Conservation (phyloP, 53 echinoderm and acorn worm species). For the Hippasteria phrygiana region DNA sequence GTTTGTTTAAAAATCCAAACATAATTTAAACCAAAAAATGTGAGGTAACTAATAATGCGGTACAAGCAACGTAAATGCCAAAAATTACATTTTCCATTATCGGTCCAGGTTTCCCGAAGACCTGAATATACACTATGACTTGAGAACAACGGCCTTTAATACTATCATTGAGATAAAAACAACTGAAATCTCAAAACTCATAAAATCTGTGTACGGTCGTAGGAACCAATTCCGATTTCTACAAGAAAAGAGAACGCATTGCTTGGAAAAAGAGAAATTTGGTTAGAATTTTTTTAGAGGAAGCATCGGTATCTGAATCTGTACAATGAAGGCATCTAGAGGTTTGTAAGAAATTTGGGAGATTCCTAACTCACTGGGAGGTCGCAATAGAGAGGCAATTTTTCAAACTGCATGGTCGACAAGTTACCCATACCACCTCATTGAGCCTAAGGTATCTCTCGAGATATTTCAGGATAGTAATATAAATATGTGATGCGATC, state of each 20-base stretch:
- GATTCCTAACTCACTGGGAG: neutral
- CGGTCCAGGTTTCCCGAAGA: neutral
- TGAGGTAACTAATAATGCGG: slow-evolving; percentile 28
- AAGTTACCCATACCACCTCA: no score
- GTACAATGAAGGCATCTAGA: slow-evolving; percentile 42
- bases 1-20: neutral
- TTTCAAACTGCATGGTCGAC: no score
- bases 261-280: neutral
- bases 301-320: slow-evolving; percentile 43
- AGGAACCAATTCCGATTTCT: neutral
- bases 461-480: no score
- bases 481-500: no score
- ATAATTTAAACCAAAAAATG: slow-evolving; percentile 39
- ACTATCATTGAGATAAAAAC: slow-evolving; percentile 3
- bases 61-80: slow-evolving; percentile 37
- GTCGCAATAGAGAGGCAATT: no score
- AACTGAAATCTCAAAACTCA: slow-evolving; percentile 8
- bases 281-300: neutral
- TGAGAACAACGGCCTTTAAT: neutral
- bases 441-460: no score
- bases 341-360: neutral
- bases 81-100: slow-evolving; percentile 9
- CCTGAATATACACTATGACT: neutral
- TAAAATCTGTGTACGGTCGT: slow-evolving; percentile 1
- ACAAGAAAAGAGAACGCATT: neutral